Evolutionary conservation across 2,888 invertebrate genomes (phyloP), one percentile per base, ranked within the genome.

Genomic region (Platypus cylindrus): DNA sequence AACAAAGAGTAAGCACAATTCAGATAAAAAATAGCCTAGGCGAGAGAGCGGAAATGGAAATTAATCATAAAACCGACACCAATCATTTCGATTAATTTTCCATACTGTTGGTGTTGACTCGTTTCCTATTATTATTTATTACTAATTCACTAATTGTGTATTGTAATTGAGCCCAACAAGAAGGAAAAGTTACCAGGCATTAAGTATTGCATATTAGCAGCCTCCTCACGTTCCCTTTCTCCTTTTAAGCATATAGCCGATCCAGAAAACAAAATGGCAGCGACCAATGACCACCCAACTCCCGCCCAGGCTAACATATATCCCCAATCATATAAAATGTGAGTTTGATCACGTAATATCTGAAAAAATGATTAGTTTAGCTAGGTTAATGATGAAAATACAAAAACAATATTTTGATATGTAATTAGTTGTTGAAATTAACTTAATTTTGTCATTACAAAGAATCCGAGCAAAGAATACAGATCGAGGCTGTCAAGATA

Each of bases 251-350:
- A 91, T 68, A 90, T 83, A 61, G 91, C 90, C 57, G 90, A 87
- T 62, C 87, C 86, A 56, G 87, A 85, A 66, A 91, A 82, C 65
- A 91, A 75, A 63, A 91, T 82, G 67, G 90, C 86, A 55, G 89
- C 81, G 63, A 91, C 70, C 61, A 93, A 74, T 56, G 87, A 78
- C 68, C 87, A 81, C 54, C 82, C 89, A 60, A 93, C 89, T 65
- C 91, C 91, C 67, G 89, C 83, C 93, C 93, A 94, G 64, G 91
- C 87, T 62, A 90, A 78, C 72, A 90, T 82, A 73, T 93, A 94
- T 55, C 91, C 91, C 91, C 91, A 94, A 67, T 90, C 91, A 70
- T 91, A 93, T 68, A 77, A 75, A 59, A 82, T 73, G 68, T 80
- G 75, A 52, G 82, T 75, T 67, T 82, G 80, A 62, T 85, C 83